Conservation (phyloP, 2,797 vertebrate genomes). For the Epinephelus awoara region DNA sequence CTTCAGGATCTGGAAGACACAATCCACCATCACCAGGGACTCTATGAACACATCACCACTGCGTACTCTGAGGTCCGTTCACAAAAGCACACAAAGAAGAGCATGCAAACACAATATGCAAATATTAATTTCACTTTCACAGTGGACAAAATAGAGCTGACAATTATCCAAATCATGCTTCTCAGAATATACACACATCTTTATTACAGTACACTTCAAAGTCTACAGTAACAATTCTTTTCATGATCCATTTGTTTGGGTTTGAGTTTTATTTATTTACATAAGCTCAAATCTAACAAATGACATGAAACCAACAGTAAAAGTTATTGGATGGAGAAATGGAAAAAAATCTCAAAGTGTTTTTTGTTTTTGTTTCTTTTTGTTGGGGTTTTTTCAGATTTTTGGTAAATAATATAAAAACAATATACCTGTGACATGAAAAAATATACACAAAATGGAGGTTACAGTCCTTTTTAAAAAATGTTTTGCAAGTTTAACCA, state of each 20-base stretch:
- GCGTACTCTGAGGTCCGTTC: constrained; percentile 94
- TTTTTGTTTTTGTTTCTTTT: not conserved
- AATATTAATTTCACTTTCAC: not conserved
- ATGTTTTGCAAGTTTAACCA: not conserved
- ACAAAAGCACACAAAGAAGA: not conserved
- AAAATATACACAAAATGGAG: not conserved
- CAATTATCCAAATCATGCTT: constrained; percentile 24
- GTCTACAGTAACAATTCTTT: not conserved
- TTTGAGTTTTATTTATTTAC: constrained; percentile 1
- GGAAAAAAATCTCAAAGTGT: not conserved
- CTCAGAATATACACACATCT: constrained; percentile 8
- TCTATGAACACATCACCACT: constrained; percentile 96
- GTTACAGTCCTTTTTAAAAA: not conserved
- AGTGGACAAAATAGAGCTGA: not conserved
- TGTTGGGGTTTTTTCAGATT: no score
- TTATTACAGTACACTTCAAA: not conserved
- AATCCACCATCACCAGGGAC: constrained; percentile 97
- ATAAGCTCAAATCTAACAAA: not conserved
- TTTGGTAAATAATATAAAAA: not conserved
- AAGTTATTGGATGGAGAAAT: not conserved
- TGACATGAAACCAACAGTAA: not conserved
- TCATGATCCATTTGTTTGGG: not conserved
- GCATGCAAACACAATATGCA: constrained; percentile 22
- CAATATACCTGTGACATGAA: not conserved
- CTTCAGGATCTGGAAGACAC: constrained; percentile 98